These are phyloP conservation scores for Psittacula cyanocephala DNA, from an alignment of 2,113 vertebrate genomes.

Conservation along the genomic window DNA sequence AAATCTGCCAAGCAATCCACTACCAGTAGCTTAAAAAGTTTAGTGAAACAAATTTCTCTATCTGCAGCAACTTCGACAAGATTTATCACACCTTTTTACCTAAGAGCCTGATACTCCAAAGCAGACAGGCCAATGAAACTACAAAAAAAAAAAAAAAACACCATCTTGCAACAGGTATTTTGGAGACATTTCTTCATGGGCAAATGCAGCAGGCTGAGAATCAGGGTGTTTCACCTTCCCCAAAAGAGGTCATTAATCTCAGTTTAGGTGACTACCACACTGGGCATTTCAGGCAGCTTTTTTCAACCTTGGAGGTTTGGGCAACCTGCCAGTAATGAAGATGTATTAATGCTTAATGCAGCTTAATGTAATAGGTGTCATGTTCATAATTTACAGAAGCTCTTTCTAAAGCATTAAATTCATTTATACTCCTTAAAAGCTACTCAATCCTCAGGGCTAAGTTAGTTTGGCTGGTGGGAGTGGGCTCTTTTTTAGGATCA, in stretches of 20 bases:
- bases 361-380: constrained; percentile 99
- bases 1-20: background rate
- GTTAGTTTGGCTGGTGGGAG: constrained; percentile 81
- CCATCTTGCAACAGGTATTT: background rate
- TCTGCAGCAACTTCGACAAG: background rate
- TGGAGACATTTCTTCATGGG: constrained; percentile 5
- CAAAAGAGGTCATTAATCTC: constrained; percentile 64
- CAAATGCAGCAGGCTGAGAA: background rate
- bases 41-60: background rate
- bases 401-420: constrained; percentile 99
- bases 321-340: constrained; percentile 99
- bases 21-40: constrained; percentile 7
- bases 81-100: background rate
- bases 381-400: constrained; percentile 99
- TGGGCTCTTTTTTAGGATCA: constrained; percentile 88
- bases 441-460: constrained; percentile 94
- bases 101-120: background rate
- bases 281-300: constrained; percentile 83
- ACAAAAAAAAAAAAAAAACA: background rate
- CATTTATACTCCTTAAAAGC: constrained; percentile 99
- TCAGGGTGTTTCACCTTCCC: constrained; percentile 6
- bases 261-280: constrained; percentile 72
- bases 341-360: constrained; percentile 99
- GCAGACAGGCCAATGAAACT: background rate
- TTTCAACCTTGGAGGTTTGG: constrained; percentile 98